Conservation (phyloP, 2,888 invertebrate genomes). For the Spodoptera picta region DNA sequence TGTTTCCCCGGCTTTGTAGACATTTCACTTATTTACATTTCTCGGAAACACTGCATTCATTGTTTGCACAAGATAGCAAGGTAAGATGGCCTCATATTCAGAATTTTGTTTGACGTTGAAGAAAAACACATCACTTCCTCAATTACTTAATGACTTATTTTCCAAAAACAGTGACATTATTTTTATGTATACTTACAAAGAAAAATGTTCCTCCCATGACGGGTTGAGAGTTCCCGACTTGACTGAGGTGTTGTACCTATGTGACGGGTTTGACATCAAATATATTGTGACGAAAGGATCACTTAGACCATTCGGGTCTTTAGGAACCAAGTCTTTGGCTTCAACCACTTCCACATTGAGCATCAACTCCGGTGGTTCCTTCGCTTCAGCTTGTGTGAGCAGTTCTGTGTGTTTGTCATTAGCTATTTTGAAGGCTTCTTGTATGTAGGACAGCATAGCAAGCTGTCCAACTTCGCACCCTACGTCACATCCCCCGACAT, state of each 20-base stretch:
- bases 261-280: constrained; percentile 92
- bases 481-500: constrained; percentile 94
- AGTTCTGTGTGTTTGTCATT: constrained; percentile 93
- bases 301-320: constrained; percentile 97
- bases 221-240: constrained; percentile 97
- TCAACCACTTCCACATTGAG: constrained; percentile 95
- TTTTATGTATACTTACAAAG: constrained; percentile 91
- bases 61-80: constrained; percentile 34
- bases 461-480: constrained; percentile 91
- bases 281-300: constrained; percentile 99
- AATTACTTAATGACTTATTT: background rate
- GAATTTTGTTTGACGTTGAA: constrained; percentile 22
- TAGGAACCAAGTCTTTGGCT: constrained; percentile 94
- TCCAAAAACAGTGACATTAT: background rate
- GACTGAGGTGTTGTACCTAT: constrained; percentile 96
- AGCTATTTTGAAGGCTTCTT: constrained; percentile 93
- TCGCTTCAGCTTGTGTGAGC: constrained; percentile 91
- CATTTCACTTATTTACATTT: constrained; percentile 24
- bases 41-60: constrained; percentile 22
- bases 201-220: constrained; percentile 98
- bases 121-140: background rate
- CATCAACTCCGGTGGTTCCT: constrained; percentile 95
- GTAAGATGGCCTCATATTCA: constrained; percentile 9
- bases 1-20: constrained; percentile 31
- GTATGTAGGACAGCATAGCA: constrained; percentile 92